Percentiles rank a stretch among this genome's conserved stretches.
phyloP scores from a whole-genome alignment of 2,113 vertebrate genomes.

The Herpetotheres cachinnans region DNA sequence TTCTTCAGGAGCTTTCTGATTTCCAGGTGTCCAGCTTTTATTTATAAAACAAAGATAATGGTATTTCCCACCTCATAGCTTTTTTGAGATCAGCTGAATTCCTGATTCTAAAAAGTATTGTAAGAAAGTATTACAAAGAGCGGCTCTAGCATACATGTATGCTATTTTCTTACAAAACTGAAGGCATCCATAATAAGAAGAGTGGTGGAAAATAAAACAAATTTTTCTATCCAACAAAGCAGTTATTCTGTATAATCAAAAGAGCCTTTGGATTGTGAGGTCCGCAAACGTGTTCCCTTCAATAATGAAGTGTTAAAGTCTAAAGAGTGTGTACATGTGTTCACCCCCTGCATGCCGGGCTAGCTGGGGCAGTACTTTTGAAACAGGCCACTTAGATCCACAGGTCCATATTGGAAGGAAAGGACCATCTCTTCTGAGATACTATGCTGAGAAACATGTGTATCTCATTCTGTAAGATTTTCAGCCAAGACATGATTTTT shows the following conservation, averaged over 20 bases:
- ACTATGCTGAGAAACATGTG: background rate
- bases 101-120: slow-evolving; percentile 18
- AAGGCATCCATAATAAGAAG: background rate
- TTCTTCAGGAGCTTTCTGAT: background rate
- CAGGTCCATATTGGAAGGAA: background rate
- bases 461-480: background rate
- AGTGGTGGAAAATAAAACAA: background rate
- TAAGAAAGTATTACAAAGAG: slow-evolving; percentile 22
- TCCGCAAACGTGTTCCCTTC: background rate
- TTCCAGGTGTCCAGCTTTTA: background rate
- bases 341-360: background rate
- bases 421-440: background rate
- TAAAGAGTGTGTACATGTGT: background rate
- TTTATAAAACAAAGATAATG: background rate
- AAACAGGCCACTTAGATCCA: background rate
- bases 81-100: slow-evolving; percentile 33
- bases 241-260: background rate
- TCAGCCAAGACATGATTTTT: background rate
- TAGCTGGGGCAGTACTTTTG: background rate
- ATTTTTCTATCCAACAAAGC: background rate
- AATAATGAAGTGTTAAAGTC: background rate
- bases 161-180: background rate
- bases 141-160: background rate
- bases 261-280: background rate
- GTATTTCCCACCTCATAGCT: background rate